phyloP scores from a whole-genome alignment of 1,140 invertebrate species.

The Euura saliciscinereae region DNA sequence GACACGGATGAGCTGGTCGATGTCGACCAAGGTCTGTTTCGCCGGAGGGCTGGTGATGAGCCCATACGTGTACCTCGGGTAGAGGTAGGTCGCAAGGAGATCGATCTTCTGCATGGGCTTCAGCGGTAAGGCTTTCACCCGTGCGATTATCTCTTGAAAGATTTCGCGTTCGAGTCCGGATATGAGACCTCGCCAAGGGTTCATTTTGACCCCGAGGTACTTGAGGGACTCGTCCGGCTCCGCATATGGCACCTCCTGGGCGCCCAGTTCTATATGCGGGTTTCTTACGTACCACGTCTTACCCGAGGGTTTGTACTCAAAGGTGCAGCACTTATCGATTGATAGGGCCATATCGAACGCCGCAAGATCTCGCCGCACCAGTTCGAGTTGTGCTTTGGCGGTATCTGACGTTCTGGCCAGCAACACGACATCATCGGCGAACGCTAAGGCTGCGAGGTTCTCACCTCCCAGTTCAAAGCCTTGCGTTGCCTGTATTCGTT shows the following conservation, averaged over 20 bases:
- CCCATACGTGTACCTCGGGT: constrained; percentile 10
- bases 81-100: constrained; percentile 15
- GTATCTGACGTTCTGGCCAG: constrained; percentile 14
- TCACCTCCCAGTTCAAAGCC: constrained; percentile 1
- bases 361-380: neutral
- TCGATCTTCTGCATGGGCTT: constrained; percentile 23
- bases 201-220: constrained; percentile 11
- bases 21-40: neutral
- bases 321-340: constrained; percentile 19
- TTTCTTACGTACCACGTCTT: constrained; percentile 1
- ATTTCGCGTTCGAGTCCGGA: neutral
- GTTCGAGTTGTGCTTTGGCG: constrained; percentile 18
- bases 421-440: constrained; percentile 44
- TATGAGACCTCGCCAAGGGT: constrained; percentile 4
- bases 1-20: constrained; percentile 8
- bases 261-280: neutral
- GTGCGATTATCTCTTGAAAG: neutral
- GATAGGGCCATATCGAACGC: constrained; percentile 14
- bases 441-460: constrained; percentile 21
- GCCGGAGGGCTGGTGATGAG: constrained; percentile 9
- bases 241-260: neutral
- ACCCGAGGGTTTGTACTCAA: neutral
- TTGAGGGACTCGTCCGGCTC: neutral
- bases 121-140: constrained; percentile 7
- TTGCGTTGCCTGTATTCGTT: constrained; percentile 11